Base-by-base conservation (phyloP, 2,797 vertebrate genomes). In the Pelochelys cantorii region DNA sequence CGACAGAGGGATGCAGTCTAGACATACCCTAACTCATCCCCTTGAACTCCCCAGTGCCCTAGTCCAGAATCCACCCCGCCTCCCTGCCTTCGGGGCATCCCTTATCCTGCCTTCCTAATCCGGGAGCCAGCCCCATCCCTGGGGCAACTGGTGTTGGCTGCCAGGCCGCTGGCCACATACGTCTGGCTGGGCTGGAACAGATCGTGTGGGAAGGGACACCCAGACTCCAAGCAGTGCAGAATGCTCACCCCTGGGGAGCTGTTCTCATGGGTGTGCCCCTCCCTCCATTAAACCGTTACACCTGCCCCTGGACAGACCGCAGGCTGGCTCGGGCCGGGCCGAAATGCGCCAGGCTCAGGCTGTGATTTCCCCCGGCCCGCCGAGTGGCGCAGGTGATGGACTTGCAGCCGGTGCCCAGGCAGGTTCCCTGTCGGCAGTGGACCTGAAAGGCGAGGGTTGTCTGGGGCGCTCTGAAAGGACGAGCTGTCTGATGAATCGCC, bases 291-390 rank as follows among this genome's bases (percentile, higher is more conserved):
- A 65, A n/a, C 8, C 18, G 18, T n/a, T 14, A 3, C n/a, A 34
- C n/a, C n/a, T 37, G 37, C 71, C 2, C 71, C 52, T 57, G 0
- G 0, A 42, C 71, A 29, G 18, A 11, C 34, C 20, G 34, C 77
- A 56, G 27, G 74, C 34, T 37, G 0, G 2, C 75, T 27, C 85
- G 0, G 1, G 0, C 2, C 0, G 2, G 4, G 15, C 80, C 59
- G 54, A 65, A 59, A 57, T 52, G 79, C 31, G 37, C 79, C 80
- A 81, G 90, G 91, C 53, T 52, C 52, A 31, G 27, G 0, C 3
- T 75, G 59, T 5, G 62, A 84, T 94, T 23, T 56, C 68, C 57
- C 80, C 5, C 0, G 14, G 0, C 0, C 0, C 5, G 55, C 37
- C 5, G 13, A 12, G 3, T 89, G 93, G 56, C 1, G 0, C 56